phyloP scores from a whole-genome alignment of 2,888 invertebrate genomes.

The Dasysyrphus tricinctus region DNA sequence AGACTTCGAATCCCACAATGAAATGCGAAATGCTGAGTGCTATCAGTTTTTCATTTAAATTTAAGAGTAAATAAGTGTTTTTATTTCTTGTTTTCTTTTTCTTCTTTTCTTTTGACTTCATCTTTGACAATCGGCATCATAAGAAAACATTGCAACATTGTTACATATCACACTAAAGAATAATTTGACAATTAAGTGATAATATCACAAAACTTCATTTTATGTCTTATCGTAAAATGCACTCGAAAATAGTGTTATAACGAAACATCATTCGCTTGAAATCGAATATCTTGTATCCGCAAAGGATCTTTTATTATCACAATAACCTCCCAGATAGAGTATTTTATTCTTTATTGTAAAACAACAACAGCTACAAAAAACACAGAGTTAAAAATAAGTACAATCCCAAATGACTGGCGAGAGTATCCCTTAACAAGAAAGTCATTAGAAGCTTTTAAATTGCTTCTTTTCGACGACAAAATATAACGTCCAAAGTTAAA shows the following conservation, averaged over 20 bases:
- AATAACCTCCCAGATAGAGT: constrained; percentile 57
- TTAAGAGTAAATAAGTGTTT: no score
- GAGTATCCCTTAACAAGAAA: constrained; percentile 7
- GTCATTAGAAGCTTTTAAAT: constrained; percentile 53
- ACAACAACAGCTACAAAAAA: constrained; percentile 14
- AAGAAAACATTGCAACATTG: constrained; percentile 57
- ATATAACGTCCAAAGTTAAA: not conserved
- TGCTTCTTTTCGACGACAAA: constrained; percentile 18
- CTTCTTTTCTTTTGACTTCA: no score
- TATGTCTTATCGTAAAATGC: constrained; percentile 48
- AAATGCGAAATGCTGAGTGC: no score
- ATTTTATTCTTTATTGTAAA: constrained; percentile 37
- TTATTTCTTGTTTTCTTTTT: no score
- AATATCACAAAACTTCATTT: constrained; percentile 57
- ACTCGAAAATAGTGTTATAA: constrained; percentile 33
- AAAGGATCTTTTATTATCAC: constrained; percentile 47
- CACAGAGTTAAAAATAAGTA: constrained; percentile 32
- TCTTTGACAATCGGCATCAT: not conserved
- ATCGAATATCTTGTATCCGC: constrained; percentile 18
- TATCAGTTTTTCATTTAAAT: no score
- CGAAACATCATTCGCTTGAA: constrained; percentile 17
- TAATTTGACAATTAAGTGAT: constrained; percentile 54
- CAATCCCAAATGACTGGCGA: constrained; percentile 36
- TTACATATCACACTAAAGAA: constrained; percentile 21
- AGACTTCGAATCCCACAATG: no score